Evolutionary conservation across 2,888 invertebrate species (phyloP), one percentile per base, ranked within the genome.

Genomic region (Oscheius sp.): DNA sequence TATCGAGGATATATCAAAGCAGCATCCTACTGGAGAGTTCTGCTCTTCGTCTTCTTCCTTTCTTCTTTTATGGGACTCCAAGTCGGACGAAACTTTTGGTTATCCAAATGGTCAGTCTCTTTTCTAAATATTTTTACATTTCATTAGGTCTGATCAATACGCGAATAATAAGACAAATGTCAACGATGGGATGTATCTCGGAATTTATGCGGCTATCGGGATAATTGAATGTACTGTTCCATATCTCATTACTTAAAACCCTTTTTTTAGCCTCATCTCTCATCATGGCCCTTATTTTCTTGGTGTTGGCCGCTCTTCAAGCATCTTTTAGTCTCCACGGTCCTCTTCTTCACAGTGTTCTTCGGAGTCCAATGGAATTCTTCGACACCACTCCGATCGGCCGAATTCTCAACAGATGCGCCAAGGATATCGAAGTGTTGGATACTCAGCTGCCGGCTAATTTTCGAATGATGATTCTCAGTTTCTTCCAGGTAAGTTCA

Each of bases 1-100:
- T 95, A 95, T 88, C 90, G 92, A 80, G 92, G 93, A 87, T 97
- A 96, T 86, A 89, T 94, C 77, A 90, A 90, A 87, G 92, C 93
- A 51, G 92, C 94, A 74, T 94, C 95, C 41, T 90, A 92, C 0
- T 86, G 91, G 17, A 87, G 91, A 12, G 93, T 94, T 1, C 88
- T 94, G 62, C 70, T 92, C 0, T 91, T 94, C 88, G 92, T 94
- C 86, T 89, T 71, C 24, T 64, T 73, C 56, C 81, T 76, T 68
- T 61, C 69, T 41, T 8, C 66, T 57, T 75, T 68, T 67, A 74
- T 75, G 68, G 74, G 68, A 1, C 51, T 83, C 47, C 80, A 80
- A 54, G 61, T 80, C 9, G 72, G 73, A 9, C 56, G 81, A 33
- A 80, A 73, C 28, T 74, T 85, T 63, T 85, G 85, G 85, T 74